phyloP scores from a whole-genome alignment of 2,113 vertebrate genomes.

The Leucosticte australis region DNA sequence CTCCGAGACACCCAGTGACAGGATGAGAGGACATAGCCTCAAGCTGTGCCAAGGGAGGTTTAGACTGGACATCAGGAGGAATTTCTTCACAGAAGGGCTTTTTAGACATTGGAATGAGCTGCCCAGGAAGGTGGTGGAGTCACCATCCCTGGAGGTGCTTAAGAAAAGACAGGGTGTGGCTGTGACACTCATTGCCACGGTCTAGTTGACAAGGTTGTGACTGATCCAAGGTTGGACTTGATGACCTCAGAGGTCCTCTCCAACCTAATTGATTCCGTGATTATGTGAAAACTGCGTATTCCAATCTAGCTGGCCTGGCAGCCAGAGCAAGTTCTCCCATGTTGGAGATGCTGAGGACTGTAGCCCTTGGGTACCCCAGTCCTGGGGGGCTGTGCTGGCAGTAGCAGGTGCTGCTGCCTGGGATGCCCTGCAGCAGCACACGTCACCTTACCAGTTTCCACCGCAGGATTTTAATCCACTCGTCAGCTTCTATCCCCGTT shows the following conservation, averaged over 20 bases:
- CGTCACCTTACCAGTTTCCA: slow-evolving; percentile 91
- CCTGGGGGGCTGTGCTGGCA: too few relatives aligned
- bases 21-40: neutral
- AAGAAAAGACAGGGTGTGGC: neutral
- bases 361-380: too few relatives aligned
- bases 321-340: neutral
- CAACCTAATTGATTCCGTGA: neutral
- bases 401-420: neutral
- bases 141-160: neutral
- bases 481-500: slow-evolving; percentile 92
- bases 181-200: neutral
- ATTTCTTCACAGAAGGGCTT: neutral
- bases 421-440: neutral
- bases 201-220: neutral
- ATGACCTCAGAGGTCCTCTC: neutral
- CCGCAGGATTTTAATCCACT: slow-evolving; percentile 93
- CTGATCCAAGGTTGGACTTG: neutral
- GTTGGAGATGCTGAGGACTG: neutral
- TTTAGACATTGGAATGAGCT: neutral
- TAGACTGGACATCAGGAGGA: neutral
- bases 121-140: neutral
- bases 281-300: rapidly evolving
- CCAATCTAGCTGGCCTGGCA: neutral
- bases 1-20: neutral
- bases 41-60: neutral